Evolutionary conservation across 2,888 invertebrate genomes (phyloP).

Genomic region (Oxytorus armatus): DNA sequence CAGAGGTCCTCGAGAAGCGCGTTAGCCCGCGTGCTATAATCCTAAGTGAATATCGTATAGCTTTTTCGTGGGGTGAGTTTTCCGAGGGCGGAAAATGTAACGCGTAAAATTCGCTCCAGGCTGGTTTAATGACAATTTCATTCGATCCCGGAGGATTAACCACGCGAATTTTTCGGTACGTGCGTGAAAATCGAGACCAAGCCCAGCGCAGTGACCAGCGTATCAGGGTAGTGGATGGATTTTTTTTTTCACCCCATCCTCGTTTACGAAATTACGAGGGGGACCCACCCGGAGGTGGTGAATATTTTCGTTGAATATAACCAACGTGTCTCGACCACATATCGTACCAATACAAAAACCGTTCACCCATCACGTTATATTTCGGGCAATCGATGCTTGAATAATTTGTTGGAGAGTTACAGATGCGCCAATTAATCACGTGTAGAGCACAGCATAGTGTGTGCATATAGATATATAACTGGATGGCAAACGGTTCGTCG

Average conservation of each 20-base stretch:
- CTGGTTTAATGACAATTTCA: conserved; percentile 80
- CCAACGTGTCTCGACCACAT: conserved; percentile 34
- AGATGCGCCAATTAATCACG: conserved; percentile 68
- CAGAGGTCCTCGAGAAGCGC: conserved; percentile 69
- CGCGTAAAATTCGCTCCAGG: conserved; percentile 44
- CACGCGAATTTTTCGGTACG: conserved; percentile 61
- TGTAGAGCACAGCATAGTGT: conserved; percentile 34
- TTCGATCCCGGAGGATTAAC: conserved; percentile 69
- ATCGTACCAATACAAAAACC: conserved; percentile 29
- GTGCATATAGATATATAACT: conserved; percentile 5
- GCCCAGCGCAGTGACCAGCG: conserved; percentile 43
- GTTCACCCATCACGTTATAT: conserved; percentile 60
- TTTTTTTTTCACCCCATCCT: conserved; percentile 28
- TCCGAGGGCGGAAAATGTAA: conserved; percentile 44
- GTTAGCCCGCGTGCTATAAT: conserved; percentile 74
- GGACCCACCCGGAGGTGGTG: conserved; percentile 36
- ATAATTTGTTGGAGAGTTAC: conserved; percentile 67
- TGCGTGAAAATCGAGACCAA: neutral
- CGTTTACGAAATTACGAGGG: conserved; percentile 51
- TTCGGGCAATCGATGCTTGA: conserved; percentile 64
- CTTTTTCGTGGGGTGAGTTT: conserved; percentile 29
- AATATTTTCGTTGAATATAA: conserved; percentile 60
- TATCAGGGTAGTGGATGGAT: conserved; percentile 6
- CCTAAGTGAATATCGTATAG: conserved; percentile 75
- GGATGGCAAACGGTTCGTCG: conserved; percentile 45